These are phyloP conservation scores for Chiloscyllium punctatum DNA, from an alignment of 2,797 vertebrate species.

Conservation along the genomic window DNA sequence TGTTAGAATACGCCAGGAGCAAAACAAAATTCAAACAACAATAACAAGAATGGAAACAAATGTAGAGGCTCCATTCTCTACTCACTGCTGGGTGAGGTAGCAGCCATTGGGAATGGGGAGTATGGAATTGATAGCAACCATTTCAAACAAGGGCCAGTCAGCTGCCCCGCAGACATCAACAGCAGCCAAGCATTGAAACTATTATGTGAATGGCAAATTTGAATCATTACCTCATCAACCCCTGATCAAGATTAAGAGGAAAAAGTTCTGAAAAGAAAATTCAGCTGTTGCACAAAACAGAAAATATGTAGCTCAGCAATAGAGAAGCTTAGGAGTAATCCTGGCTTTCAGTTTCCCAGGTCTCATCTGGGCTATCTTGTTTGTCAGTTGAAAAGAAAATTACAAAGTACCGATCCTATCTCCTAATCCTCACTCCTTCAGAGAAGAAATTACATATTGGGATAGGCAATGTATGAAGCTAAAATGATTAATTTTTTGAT, in stretches of 20 bases:
- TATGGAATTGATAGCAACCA: background rate
- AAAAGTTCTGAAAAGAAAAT: background rate
- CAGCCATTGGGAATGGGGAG: background rate
- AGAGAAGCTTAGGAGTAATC: background rate
- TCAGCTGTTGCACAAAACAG: background rate
- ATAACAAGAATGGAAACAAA: background rate
- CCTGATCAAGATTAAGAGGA: background rate
- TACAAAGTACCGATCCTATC: background rate
- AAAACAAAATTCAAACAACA: conserved; percentile 24
- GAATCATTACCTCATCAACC: conserved; percentile 3
- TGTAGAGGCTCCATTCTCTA: background rate
- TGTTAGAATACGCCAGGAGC: conserved; percentile 19
- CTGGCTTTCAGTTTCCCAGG: background rate
- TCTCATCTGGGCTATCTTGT: conserved; percentile 10
- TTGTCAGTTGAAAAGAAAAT: conserved; percentile 19
- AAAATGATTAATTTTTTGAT: background rate
- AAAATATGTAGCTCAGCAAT: conserved; percentile 12
- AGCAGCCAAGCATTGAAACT: background rate
- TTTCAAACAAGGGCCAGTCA: background rate
- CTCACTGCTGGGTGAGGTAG: too few relatives aligned
- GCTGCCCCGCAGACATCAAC: background rate
- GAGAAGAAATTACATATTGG: background rate
- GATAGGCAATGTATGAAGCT: background rate
- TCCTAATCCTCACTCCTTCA: background rate
- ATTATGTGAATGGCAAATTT: background rate